Evolutionary conservation across 2,113 vertebrate genomes (phyloP).

Genomic region (Cyanistes caeruleus): DNA sequence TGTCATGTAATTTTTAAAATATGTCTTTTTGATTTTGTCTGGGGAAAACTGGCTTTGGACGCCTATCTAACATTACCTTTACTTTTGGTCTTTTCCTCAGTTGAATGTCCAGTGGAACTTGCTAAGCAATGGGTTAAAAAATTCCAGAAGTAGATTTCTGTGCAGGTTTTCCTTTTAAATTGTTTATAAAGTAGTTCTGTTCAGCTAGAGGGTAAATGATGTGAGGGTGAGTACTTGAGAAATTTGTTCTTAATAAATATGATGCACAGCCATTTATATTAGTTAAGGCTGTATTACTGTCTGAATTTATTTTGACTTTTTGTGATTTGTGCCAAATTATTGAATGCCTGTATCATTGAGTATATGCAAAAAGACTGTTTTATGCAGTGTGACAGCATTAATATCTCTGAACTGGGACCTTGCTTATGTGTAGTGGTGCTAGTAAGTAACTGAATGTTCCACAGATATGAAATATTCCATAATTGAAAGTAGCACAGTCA

Average conservation of each 20-base stretch:
- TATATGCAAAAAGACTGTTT: background rate
- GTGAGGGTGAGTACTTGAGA: background rate
- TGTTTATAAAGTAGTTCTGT: no score
- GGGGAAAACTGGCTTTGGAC: no score
- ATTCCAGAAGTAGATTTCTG: no score
- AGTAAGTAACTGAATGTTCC: background rate
- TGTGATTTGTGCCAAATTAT: background rate
- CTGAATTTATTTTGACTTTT: background rate
- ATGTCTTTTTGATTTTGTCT: no score
- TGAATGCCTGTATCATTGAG: background rate
- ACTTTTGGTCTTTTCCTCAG: no score
- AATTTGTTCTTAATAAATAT: background rate
- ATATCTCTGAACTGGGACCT: background rate
- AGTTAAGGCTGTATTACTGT: background rate
- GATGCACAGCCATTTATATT: background rate
- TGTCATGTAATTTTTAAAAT: no score
- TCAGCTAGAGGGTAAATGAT: no score
- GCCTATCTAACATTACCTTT: no score
- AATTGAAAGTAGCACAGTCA: background rate
- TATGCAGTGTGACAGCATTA: background rate
- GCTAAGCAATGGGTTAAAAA: no score
- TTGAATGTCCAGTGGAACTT: no score
- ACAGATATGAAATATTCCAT: background rate
- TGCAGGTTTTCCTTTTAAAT: no score
- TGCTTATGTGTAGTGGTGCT: background rate